Percentiles rank a stretch among this genome's conserved stretches.
Conservation (phyloP, 2,797 vertebrate genomes). For the Pogoniulus pusillus region DNA sequence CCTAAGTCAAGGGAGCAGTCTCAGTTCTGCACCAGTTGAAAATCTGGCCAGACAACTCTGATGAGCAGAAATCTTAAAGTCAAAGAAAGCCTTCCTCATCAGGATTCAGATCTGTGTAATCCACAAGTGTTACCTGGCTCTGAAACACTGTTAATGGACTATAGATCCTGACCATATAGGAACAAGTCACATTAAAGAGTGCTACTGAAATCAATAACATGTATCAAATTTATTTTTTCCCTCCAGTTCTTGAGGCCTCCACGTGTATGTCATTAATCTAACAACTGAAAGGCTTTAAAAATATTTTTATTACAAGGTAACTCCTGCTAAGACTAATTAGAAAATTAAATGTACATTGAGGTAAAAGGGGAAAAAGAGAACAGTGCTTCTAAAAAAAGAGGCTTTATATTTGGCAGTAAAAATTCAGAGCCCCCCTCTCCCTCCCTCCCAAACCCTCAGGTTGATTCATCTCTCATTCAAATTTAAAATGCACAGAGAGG, state of each 20-base stretch:
- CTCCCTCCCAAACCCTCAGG: slow-evolving; percentile 23
- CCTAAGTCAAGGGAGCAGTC: neutral
- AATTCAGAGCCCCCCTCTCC: slow-evolving; percentile 24
- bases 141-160: neutral
- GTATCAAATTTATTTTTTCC: neutral
- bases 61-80: neutral
- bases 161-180: slow-evolving; percentile 12
- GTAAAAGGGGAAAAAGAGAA: neutral
- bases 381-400: neutral
- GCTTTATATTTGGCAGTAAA: slow-evolving; percentile 43
- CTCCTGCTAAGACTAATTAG: neutral
- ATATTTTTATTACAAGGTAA: neutral
- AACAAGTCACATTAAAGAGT: neutral
- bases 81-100: neutral
- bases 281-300: slow-evolving; percentile 8
- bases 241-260: neutral
- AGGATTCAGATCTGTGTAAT: neutral
- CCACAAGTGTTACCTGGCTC: slow-evolving; percentile 29
- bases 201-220: slow-evolving; percentile 8
- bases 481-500: slow-evolving; percentile 65
- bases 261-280: neutral
- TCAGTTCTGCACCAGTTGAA: neutral
- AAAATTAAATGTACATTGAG: neutral
- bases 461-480: slow-evolving; percentile 66
- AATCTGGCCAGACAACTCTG: neutral